Evolutionary conservation across 1,140 invertebrate species (phyloP).

Genomic region (Atta cephalotes): DNA sequence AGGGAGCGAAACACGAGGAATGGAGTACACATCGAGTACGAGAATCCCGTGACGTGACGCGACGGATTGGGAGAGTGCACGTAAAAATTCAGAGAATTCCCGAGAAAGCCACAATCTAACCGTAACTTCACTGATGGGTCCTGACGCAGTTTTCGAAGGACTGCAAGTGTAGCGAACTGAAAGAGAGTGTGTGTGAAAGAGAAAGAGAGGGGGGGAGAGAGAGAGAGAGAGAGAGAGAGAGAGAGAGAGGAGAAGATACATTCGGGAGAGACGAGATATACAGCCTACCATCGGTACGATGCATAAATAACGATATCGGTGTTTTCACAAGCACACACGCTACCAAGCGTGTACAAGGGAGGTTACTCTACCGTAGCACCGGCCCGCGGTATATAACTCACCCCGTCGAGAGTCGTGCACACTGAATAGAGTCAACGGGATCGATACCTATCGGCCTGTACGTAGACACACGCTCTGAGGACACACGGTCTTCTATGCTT

Average conservation of each 20-base stretch:
- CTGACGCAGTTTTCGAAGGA: conserved; percentile 49
- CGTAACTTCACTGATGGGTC: conserved; percentile 60
- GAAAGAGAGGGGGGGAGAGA: neutral
- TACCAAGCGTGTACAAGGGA: conserved; percentile 80
- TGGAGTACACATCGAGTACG: conserved; percentile 14
- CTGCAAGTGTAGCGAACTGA: neutral
- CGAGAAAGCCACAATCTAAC: conserved; percentile 56
- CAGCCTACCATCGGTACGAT: conserved; percentile 78
- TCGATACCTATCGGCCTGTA: conserved; percentile 84
- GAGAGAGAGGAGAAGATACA: neutral
- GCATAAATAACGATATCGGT: conserved; percentile 86
- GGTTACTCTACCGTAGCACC: conserved; percentile 81
- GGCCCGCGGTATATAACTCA: conserved; percentile 82
- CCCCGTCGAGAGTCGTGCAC: conserved; percentile 81
- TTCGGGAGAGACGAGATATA: conserved; percentile 72
- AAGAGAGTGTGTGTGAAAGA: neutral
- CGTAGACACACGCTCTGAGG: conserved; percentile 75
- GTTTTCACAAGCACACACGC: conserved; percentile 84
- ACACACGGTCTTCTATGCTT: conserved; percentile 60
- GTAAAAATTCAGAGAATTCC: conserved; percentile 67
- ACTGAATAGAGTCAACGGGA: conserved; percentile 84
- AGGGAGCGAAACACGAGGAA: conserved; percentile 23
- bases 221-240: neutral
- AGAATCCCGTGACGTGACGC: conserved; percentile 39
- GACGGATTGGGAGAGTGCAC: conserved; percentile 47